Base-by-base conservation (phyloP, 2,888 invertebrate genomes). In the Camponotus fellah region DNA sequence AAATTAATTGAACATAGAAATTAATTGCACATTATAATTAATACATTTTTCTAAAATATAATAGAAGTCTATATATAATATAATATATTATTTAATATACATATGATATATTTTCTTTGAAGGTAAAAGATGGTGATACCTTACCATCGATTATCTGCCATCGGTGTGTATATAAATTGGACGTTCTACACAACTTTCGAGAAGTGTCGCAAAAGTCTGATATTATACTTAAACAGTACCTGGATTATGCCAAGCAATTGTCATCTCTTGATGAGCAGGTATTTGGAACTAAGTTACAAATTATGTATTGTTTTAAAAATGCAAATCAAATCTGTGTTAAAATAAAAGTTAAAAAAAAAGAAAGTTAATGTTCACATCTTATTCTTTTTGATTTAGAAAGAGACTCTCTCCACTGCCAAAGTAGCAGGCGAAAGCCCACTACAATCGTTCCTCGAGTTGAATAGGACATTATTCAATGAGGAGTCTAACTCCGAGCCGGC, bases 131-230 rank as follows among this genome's bases (percentile, higher is more conserved):
- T 94, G 96, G 96, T 92, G 98, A 98, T 95, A 96, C 96, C 92
- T 96, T 98, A 94, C 98, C 98, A 91, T 96, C 97, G 91, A 96
- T 97, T 91, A 96, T 98, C 90, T 98, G 98, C 95, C 96, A 96
- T 86, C 96, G 96, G 91, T 98, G 98, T 95, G 96, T 96, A 91
- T 96, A 96, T 92, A 97, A 97, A 94, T 95, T 98, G 92, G 97
- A 97, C 94, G 96, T 97, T 86, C 96, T 97, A 92, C 96, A 97
- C 95, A 97, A 97, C 92, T 98, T 98, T 96, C 97, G 97, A 95
- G 97, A 97, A 94, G 95, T 96, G 90, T 97, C 98, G 93, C 96
- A 96, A 92, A 97, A 97, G 95, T 97, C 97, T 68, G 97, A 98
- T 95, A 96, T 96, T 92, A 96, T 97, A 91, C 96, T 98, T 93